phyloP scores from a whole-genome alignment of 2,113 vertebrate genomes.

The Ciconia maguari region DNA sequence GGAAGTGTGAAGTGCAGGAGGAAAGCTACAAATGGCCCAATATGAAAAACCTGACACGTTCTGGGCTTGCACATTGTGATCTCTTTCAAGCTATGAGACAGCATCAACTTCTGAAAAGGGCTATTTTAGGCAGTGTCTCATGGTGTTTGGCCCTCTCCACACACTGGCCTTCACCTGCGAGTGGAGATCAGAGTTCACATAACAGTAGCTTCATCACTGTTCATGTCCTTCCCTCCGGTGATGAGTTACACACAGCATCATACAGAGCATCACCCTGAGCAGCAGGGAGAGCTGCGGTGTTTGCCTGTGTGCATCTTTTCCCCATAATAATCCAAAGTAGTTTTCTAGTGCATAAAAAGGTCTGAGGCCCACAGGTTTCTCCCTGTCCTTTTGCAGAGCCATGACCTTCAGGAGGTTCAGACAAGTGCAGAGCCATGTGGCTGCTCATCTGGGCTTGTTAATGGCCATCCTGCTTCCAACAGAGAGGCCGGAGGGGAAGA shows the following conservation, averaged over 20 bases:
- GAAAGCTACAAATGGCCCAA: slow-evolving; percentile 13
- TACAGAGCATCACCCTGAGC: not conserved
- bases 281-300: not conserved
- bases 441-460: slow-evolving; percentile 37
- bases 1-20: not conserved
- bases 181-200: not conserved
- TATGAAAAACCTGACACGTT: not conserved
- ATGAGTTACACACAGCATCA: not conserved
- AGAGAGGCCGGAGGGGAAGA: slow-evolving; percentile 17
- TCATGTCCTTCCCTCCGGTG: not conserved
- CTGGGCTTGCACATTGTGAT: not conserved
- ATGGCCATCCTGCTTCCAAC: not conserved
- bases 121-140: not conserved
- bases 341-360: not conserved
- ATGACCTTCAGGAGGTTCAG: slow-evolving; percentile 11
- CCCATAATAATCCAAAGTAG: not conserved
- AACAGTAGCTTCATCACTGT: not conserved
- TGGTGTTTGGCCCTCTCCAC: not conserved
- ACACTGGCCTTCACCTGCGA: not conserved
- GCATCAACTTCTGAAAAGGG: not conserved
- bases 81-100: not conserved
- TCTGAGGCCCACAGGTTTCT: not conserved
- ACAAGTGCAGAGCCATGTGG: slow-evolving; percentile 37
- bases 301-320: not conserved
- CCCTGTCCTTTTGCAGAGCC: not conserved